Percentiles rank a stretch among this genome's conserved stretches.
These are phyloP conservation scores for Drosophila neocordata DNA, from an alignment of 1,140 invertebrate genomes.

Conservation along the genomic window DNA sequence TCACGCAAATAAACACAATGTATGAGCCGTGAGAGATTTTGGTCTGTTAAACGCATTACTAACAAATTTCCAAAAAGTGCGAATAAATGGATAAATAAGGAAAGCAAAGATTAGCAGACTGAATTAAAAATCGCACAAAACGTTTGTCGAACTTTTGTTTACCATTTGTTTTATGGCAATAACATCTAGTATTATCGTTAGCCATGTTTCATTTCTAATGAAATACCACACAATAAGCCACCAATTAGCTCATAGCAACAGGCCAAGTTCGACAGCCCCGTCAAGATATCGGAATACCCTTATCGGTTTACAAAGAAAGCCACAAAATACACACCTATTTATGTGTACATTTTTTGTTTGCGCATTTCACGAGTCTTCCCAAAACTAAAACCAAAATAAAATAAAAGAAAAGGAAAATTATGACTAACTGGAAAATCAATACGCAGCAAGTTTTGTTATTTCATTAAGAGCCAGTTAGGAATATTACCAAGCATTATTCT, in stretches of 20 bases:
- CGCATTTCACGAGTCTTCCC: background rate
- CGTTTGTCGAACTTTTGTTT: background rate
- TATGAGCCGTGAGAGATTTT: too few relatives aligned
- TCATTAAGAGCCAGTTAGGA: constrained; percentile 9
- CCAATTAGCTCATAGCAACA: constrained; percentile 13
- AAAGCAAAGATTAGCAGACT: background rate
- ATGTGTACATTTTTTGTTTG: background rate
- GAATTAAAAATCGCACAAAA: background rate
- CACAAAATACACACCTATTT: constrained; percentile 6
- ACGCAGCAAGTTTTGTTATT: constrained; percentile 4
- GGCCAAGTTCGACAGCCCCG: background rate
- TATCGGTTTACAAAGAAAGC: constrained; percentile 13
- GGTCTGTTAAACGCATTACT: too few relatives aligned
- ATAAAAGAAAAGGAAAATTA: constrained; percentile 13
- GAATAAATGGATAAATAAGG: background rate
- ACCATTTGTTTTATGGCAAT: background rate
- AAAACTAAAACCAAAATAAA: background rate
- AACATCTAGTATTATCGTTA: background rate
- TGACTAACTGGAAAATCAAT: constrained; percentile 15
- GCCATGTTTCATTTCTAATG: background rate
- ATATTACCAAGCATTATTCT: constrained; percentile 15
- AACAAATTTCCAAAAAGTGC: too few relatives aligned
- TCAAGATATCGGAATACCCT: background rate
- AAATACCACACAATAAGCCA: background rate
- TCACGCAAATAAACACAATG: too few relatives aligned